Conservation (phyloP, 1,140 invertebrate species). For the Drosophila jambulina region DNA sequence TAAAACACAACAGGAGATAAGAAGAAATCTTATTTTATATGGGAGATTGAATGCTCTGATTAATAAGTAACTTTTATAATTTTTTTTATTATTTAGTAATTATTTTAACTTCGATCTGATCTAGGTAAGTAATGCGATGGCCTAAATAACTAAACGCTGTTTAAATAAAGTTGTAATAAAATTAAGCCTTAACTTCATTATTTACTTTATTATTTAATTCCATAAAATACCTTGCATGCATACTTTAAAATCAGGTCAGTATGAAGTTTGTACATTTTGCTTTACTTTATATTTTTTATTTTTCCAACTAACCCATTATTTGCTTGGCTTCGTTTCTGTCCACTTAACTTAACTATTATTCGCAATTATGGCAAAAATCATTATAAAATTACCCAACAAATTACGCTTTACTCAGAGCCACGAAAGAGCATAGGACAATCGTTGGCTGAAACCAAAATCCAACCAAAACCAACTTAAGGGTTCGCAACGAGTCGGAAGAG, state of each 20-base stretch:
- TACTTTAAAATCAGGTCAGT: neutral
- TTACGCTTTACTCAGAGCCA: neutral
- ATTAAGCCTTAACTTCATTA: neutral
- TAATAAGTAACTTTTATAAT: no score
- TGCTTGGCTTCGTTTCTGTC: neutral
- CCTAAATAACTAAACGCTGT: neutral
- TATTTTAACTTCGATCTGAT: no score
- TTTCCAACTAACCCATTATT: neutral
- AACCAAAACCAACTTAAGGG: neutral
- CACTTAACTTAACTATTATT: neutral
- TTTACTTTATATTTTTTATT: neutral
- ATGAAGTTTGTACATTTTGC: no score
- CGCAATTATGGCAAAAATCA: neutral
- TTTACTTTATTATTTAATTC: neutral
- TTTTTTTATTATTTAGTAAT: no score
- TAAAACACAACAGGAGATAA: neutral
- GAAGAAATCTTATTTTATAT: neutral
- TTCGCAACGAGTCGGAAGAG: constrained; percentile 11
- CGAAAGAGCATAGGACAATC: constrained; percentile 18
- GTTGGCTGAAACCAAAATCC: constrained; percentile 5
- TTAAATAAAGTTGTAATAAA: neutral
- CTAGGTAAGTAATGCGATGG: neutral
- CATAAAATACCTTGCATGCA: neutral
- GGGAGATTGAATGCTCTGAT: neutral
- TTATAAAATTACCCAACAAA: constrained; percentile 13